A percentile compares a stretch with the other conserved stretches of the same genome.
Conservation (phyloP, 2,888 invertebrate species). For the Polyploca ridens region DNA sequence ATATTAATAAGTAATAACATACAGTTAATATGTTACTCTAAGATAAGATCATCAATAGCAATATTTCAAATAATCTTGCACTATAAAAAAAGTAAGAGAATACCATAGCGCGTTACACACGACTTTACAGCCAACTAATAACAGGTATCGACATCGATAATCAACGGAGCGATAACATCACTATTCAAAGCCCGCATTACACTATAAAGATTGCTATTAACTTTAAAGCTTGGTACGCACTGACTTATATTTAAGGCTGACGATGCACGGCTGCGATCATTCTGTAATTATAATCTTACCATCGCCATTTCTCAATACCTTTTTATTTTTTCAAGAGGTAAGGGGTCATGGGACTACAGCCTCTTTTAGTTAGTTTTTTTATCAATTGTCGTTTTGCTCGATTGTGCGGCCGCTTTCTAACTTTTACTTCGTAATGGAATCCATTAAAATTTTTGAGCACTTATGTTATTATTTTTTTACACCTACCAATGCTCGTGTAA, state of each 20-base stretch:
- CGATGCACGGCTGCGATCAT: conserved; percentile 64
- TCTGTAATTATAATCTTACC: conserved; percentile 74
- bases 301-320: conserved; percentile 64
- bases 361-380: conserved; percentile 53
- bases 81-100: conserved; percentile 35
- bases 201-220: conserved; percentile 83
- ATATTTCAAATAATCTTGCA: background rate
- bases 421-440: conserved; percentile 65
- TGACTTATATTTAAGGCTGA: conserved; percentile 72
- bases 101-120: conserved; percentile 41
- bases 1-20: background rate
- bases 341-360: conserved; percentile 63
- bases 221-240: conserved; percentile 69
- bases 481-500: conserved; percentile 23
- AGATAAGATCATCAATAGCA: background rate
- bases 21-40: background rate
- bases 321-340: conserved; percentile 59
- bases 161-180: conserved; percentile 63
- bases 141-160: conserved; percentile 69
- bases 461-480: conserved; percentile 49
- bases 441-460: conserved; percentile 52
- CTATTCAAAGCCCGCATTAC: conserved; percentile 67
- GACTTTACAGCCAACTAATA: conserved; percentile 54
- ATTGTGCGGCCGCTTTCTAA: conserved; percentile 64
- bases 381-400: conserved; percentile 65